A percentile compares a stretch with the other conserved stretches of the same genome.
Conservation (phyloP, 2,113 vertebrate species). For the Dicerorhinus sumatrensis region DNA sequence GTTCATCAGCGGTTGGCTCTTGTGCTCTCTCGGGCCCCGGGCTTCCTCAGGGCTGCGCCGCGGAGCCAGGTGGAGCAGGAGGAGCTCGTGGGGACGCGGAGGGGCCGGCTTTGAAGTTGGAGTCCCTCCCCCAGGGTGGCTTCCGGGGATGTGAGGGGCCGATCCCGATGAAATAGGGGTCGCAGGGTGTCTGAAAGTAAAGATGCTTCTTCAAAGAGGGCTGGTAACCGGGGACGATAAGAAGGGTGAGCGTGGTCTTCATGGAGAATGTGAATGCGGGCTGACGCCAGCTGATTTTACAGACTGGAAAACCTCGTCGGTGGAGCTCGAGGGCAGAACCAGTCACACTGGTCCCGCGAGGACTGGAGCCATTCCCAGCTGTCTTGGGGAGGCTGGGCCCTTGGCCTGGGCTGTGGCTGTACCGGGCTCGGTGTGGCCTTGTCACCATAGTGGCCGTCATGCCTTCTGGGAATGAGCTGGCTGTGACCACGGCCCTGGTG, state of each 20-base stretch:
- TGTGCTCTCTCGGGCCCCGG: rapidly evolving
- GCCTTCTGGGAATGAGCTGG: neutral
- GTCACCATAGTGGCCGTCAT: rapidly evolving
- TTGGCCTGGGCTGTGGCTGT: neutral
- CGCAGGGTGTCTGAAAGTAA: rapidly evolving
- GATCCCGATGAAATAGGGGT: neutral
- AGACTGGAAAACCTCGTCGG: rapidly evolving
- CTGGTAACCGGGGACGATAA: rapidly evolving
- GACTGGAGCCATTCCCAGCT: neutral
- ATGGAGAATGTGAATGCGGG: rapidly evolving
- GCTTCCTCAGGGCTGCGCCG: rapidly evolving
- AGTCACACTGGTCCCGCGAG: neutral
- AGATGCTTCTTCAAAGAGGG: neutral
- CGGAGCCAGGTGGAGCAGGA: rapidly evolving
- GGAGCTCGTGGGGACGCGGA: neutral
- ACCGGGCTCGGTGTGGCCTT: neutral
- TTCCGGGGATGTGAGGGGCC: neutral
- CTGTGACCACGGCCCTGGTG: rapidly evolving
- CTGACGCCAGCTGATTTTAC: rapidly evolving
- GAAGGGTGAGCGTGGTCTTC: rapidly evolving
- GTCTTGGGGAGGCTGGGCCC: rapidly evolving
- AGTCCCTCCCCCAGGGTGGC: rapidly evolving
- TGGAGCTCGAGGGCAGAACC: too few relatives aligned
- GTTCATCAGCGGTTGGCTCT: rapidly evolving
- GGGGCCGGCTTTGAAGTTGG: neutral